Conservation (phyloP, 2,797 vertebrate species). For the Selene dorsalis region DNA sequence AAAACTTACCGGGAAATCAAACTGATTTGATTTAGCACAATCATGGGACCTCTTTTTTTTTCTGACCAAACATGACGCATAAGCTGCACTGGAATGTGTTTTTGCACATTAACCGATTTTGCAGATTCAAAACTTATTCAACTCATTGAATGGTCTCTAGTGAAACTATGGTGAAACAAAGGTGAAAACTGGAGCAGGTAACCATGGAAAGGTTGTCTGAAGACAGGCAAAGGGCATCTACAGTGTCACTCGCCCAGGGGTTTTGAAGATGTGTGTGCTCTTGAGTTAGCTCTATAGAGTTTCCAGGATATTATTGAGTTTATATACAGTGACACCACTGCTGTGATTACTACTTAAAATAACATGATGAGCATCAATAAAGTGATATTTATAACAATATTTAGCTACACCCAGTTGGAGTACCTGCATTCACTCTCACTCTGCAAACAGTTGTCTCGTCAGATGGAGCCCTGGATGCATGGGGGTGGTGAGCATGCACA, state of each 20-base stretch:
- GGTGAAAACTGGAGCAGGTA: neutral
- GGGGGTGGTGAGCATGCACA: too few species aligned
- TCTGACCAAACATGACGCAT: constrained; percentile 7
- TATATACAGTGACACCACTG: too few species aligned
- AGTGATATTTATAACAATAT: too few species aligned
- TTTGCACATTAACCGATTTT: constrained; percentile 12
- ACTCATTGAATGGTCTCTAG: neutral
- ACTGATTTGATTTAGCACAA: constrained; percentile 26
- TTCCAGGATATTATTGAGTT: too few species aligned
- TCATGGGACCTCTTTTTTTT: constrained; percentile 10
- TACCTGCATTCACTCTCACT: too few species aligned
- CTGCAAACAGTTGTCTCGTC: too few species aligned
- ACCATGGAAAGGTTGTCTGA: neutral
- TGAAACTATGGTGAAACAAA: neutral
- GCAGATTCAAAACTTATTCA: neutral
- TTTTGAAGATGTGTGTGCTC: neutral
- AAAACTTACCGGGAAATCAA: constrained; percentile 7
- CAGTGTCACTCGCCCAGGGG: too few species aligned
- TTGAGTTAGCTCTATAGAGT: too few species aligned
- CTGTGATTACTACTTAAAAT: too few species aligned
- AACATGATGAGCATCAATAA: too few species aligned
- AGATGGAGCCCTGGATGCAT: too few species aligned
- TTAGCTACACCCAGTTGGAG: too few species aligned
- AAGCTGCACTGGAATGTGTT: constrained; percentile 8
- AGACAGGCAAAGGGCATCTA: neutral